phyloP scores from a whole-genome alignment of 2,797 vertebrate species.

The Myotis daubentonii region DNA sequence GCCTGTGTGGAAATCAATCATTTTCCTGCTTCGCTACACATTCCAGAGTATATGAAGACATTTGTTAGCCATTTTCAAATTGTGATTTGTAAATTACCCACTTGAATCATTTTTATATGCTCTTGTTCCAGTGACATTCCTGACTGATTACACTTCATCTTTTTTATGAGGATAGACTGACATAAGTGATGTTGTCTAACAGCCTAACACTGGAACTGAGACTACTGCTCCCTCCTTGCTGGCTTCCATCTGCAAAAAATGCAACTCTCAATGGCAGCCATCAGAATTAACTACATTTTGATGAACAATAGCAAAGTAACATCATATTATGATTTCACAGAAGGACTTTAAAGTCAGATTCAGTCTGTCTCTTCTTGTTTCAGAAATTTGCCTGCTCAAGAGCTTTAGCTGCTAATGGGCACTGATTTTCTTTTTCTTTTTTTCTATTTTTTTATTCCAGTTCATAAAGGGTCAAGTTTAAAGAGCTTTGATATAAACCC shows the following conservation, averaged over 20 bases:
- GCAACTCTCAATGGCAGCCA: conserved; percentile 68
- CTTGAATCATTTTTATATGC: conserved; percentile 78
- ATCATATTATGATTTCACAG: conserved; percentile 72
- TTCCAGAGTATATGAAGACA: conserved; percentile 39
- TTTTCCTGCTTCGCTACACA: neutral
- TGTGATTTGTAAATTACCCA: conserved; percentile 71
- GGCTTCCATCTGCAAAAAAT: conserved; percentile 72
- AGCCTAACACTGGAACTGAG: conserved; percentile 74
- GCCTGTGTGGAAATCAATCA: neutral
- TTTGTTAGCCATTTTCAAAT: conserved; percentile 75
- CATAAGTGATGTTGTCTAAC: conserved; percentile 67
- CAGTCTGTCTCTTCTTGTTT: neutral
- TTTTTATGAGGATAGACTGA: conserved; percentile 64
- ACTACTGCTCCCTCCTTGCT: conserved; percentile 64
- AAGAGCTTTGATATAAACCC: conserved; percentile 53
- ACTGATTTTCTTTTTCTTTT: neutral
- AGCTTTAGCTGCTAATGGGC: conserved; percentile 33
- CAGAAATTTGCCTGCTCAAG: conserved; percentile 7
- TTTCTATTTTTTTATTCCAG: neutral
- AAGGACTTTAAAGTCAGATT: conserved; percentile 65
- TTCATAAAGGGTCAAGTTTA: conserved; percentile 41
- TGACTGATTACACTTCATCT: conserved; percentile 69
- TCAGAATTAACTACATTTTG: conserved; percentile 81
- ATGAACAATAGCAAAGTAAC: conserved; percentile 82
- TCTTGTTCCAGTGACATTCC: conserved; percentile 64